Base-by-base conservation (phyloP, 2,888 invertebrate genomes). In the Stomorhina lunata region DNA sequence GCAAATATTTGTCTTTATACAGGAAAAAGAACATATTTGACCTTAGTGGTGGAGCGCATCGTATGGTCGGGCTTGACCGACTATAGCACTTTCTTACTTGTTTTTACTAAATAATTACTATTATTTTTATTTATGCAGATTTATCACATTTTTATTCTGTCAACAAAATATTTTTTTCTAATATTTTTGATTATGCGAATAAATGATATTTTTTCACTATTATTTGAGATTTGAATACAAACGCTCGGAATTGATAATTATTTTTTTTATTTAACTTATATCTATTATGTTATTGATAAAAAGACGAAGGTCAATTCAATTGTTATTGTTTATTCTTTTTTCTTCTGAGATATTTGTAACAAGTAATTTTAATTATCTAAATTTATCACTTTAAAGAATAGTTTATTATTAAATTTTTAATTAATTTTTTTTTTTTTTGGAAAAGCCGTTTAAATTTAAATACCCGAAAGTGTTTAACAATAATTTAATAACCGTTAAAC, bases 281-380 rank as follows among this genome's bases (percentile, higher is more conserved):
- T 45, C 29, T 17, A n/a, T n/a, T n/a, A 15, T 32, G 37, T 27
- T 27, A 55, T 53, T 57, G 43, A 43, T 69, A 69, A 57, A 57
- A 55, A 40, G 32, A 12, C 7, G 34, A 48, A 72, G 59, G 71
- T 72, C 66, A 68, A 53, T 37, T 68, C 27, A 48, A 50, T 50
- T 66, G 34, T n/a, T 66, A 34, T 50, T 10, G 15, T 4, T 48
- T 48, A 37, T 45, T 25, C 48, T 72, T 61, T 12, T 25, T 4
- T 32, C 25, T 20, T 34, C 25, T 71, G n/a, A 22, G n/a, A 2
- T 65, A 25, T 66, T 50, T 48, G n/a, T n/a, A n/a, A n/a, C n/a
- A n/a, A n/a, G n/a, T n/a, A n/a, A n/a, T n/a, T 32, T 12, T 45
- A n/a, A 61, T 43, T 43, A 12, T 45, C 12, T 37, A 10, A 25